Conservation (phyloP, 2,888 invertebrate species). For the Eurytoma californica region DNA sequence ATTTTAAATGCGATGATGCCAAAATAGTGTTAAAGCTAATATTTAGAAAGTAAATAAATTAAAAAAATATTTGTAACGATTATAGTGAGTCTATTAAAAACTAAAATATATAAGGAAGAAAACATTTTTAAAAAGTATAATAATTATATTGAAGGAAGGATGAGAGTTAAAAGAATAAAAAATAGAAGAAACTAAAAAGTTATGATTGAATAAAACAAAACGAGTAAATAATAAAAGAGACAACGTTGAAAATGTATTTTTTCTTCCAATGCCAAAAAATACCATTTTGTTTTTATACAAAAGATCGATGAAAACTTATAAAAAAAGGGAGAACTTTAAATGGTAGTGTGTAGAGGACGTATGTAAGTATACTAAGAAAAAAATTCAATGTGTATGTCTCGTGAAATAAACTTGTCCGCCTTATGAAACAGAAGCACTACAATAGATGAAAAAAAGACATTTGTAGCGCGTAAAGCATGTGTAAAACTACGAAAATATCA, state of each 20-base stretch:
- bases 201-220: conserved; percentile 61
- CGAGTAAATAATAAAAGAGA: conserved; percentile 59
- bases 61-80: conserved; percentile 65
- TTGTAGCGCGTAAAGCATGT: conserved; percentile 66
- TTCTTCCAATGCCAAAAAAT: conserved; percentile 75
- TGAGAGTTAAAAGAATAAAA: conserved; percentile 53
- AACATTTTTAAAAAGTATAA: conserved; percentile 61
- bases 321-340: conserved; percentile 61
- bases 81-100: conserved; percentile 66
- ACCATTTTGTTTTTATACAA: conserved; percentile 74
- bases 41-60: conserved; percentile 68
- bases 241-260: conserved; percentile 72
- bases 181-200: conserved; percentile 59
- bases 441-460: conserved; percentile 66
- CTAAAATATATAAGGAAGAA: conserved; percentile 64
- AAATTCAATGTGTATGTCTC: conserved; percentile 70
- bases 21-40: conserved; percentile 73
- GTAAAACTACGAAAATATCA: conserved; percentile 60
- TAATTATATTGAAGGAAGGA: conserved; percentile 60
- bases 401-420: conserved; percentile 72
- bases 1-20: conserved; percentile 71
- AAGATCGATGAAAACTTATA: conserved; percentile 65
- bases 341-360: conserved; percentile 62
- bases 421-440: conserved; percentile 70
- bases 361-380: conserved; percentile 67